These are phyloP conservation scores for Drosophila borealis DNA, from an alignment of 2,888 invertebrate genomes.

Conservation along the genomic window DNA sequence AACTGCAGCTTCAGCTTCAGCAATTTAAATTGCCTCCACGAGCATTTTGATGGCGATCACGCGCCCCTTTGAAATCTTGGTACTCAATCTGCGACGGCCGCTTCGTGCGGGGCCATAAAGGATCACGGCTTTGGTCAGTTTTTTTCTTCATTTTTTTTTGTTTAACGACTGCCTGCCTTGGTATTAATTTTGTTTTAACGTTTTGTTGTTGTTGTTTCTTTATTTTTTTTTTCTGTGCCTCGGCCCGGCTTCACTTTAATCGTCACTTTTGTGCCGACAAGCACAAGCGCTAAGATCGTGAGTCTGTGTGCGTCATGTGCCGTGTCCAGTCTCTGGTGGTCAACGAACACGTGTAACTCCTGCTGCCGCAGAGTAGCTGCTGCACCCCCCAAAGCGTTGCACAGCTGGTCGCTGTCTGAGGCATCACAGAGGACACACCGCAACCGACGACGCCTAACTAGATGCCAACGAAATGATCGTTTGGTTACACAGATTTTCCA, in stretches of 20 bases:
- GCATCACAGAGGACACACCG: conserved; percentile 68
- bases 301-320: conserved; percentile 40
- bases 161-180: conserved; percentile 69
- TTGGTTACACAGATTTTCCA: conserved; percentile 49
- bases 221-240: conserved; percentile 15
- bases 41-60: conserved; percentile 82
- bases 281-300: conserved; percentile 43
- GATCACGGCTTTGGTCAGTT: conserved; percentile 57
- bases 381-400: conserved; percentile 68
- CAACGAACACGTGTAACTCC: conserved; percentile 69
- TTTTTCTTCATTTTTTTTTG: conserved; percentile 18
- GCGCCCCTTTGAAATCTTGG: conserved; percentile 74
- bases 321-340: conserved; percentile 41
- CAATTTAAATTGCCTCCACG: conserved; percentile 82
- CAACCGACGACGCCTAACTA: conserved; percentile 65
- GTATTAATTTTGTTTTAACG: conserved; percentile 67
- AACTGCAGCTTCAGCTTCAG: conserved; percentile 49
- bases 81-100: conserved; percentile 61
- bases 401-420: conserved; percentile 60
- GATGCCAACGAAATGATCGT: conserved; percentile 75
- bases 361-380: conserved; percentile 8
- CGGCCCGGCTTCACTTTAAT: conserved; percentile 62
- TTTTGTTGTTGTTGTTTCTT: conserved; percentile 26
- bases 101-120: conserved; percentile 68
- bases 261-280: conserved; percentile 78